A percentile compares a stretch with the other conserved stretches of the same genome.
These are phyloP conservation scores for Dasypolia templi DNA, from an alignment of 2,888 invertebrate genomes.

Conservation along the genomic window DNA sequence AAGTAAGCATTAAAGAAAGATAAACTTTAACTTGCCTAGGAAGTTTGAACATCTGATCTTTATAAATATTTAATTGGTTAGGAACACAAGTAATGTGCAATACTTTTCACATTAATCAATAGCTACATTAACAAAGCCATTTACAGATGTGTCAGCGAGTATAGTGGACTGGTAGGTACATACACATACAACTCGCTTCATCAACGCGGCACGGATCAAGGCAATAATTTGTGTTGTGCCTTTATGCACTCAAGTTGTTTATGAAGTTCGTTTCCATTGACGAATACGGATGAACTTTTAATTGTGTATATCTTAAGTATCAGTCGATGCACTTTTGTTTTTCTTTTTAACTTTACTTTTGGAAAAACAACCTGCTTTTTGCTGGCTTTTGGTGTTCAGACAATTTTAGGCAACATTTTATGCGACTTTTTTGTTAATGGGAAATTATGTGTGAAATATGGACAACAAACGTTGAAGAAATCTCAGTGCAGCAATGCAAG, in stretches of 20 bases:
- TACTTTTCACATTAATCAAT: conserved; percentile 38
- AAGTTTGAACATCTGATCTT: conserved; percentile 32
- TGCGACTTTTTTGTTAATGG: neutral
- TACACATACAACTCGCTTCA: conserved; percentile 56
- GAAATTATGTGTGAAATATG: neutral
- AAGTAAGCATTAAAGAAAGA: neutral
- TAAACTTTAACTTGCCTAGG: conserved; percentile 2
- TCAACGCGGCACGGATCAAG: conserved; percentile 76
- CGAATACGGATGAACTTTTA: conserved; percentile 40
- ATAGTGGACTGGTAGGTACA: conserved; percentile 29
- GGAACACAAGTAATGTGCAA: conserved; percentile 6
- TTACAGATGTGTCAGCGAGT: conserved; percentile 32
- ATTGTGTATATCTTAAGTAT: conserved; percentile 27
- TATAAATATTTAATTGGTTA: neutral
- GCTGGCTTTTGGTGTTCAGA: neutral
- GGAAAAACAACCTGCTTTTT: no score
- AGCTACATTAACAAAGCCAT: conserved; percentile 36
- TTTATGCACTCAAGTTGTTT: conserved; percentile 51
- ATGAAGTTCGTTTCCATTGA: conserved; percentile 60
- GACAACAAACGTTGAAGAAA: conserved; percentile 8
- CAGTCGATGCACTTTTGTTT: conserved; percentile 5
- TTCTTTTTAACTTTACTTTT: neutral
- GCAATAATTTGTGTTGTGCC: conserved; percentile 67
- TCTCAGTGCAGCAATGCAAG: conserved; percentile 44
- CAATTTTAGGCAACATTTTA: neutral